Evolutionary conservation across 2,797 vertebrate genomes (phyloP).

Genomic region (Bradypus variegatus): DNA sequence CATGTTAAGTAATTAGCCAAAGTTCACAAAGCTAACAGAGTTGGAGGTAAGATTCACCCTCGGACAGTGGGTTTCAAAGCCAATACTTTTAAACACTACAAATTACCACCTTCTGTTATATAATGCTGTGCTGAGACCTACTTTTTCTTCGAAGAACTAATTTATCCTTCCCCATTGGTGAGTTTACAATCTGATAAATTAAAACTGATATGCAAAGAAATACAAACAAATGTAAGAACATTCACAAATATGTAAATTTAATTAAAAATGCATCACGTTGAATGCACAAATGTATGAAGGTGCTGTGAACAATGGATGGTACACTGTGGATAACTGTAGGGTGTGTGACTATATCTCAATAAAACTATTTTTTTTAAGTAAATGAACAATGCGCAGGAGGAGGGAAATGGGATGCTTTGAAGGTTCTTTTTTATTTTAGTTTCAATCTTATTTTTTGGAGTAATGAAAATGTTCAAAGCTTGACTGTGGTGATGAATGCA

Average conservation of each 20-base stretch:
- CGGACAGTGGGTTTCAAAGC: neutral
- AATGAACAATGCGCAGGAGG: no score
- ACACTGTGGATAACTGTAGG: no score
- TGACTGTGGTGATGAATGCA: no score
- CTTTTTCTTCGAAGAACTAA: neutral
- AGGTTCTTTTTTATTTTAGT: no score
- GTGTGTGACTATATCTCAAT: no score
- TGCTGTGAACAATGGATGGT: no score
- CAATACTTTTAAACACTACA: neutral
- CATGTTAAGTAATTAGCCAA: conserved; percentile 25
- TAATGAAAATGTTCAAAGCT: no score
- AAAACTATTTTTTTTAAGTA: no score
- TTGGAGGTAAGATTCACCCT: neutral
- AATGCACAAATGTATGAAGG: no score
- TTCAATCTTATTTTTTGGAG: no score
- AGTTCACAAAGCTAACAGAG: neutral
- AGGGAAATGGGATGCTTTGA: no score
- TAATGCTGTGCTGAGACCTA: neutral
- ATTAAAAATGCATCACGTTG: neutral
- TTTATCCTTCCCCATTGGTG: neutral
- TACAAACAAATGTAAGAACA: conserved; percentile 23
- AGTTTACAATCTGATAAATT: conserved; percentile 8
- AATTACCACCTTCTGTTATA: neutral
- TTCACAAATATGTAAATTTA: neutral
- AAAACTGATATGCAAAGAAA: conserved; percentile 27